phyloP scores from a whole-genome alignment of 2,888 invertebrate species.

The Sympetrum striolatum region DNA sequence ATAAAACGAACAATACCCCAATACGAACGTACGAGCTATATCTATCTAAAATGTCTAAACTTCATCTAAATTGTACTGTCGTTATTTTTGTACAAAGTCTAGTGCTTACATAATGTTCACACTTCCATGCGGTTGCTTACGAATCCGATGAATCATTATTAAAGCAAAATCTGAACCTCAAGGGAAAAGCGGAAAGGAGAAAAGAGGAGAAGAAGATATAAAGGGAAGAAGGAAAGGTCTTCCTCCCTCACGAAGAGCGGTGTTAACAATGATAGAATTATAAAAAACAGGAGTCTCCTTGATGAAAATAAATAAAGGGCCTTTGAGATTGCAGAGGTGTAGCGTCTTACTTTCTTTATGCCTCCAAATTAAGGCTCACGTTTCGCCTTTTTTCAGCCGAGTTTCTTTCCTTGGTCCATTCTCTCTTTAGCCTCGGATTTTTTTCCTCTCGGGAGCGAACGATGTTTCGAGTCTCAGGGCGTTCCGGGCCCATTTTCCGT shows the following conservation, averaged over 20 bases:
- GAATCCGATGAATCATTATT: not conserved
- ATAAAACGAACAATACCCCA: too few species aligned
- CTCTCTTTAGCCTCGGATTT: not conserved
- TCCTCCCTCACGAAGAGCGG: not conserved
- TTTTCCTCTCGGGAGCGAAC: not conserved
- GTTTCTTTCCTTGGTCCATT: not conserved
- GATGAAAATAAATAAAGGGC: not conserved
- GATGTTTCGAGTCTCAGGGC: not conserved
- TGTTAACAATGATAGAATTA: not conserved
- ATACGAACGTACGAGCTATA: too few species aligned
- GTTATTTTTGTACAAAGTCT: too few species aligned
- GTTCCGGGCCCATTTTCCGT: not conserved
- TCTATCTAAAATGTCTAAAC: too few species aligned
- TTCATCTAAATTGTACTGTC: too few species aligned
- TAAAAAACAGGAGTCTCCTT: not conserved
- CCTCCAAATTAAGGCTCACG: conserved; percentile 23
- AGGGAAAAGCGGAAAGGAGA: not conserved
- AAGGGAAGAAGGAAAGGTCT: not conserved
- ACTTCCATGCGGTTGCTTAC: too few species aligned
- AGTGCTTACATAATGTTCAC: too few species aligned
- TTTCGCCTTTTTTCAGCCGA: not conserved
- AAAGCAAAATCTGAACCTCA: not conserved
- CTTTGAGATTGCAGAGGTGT: conserved; percentile 39
- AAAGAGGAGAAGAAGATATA: not conserved
- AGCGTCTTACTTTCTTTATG: conserved; percentile 26